phyloP scores from a whole-genome alignment of 1,140 invertebrate genomes.

The Anoplolepis gracilipes region DNA sequence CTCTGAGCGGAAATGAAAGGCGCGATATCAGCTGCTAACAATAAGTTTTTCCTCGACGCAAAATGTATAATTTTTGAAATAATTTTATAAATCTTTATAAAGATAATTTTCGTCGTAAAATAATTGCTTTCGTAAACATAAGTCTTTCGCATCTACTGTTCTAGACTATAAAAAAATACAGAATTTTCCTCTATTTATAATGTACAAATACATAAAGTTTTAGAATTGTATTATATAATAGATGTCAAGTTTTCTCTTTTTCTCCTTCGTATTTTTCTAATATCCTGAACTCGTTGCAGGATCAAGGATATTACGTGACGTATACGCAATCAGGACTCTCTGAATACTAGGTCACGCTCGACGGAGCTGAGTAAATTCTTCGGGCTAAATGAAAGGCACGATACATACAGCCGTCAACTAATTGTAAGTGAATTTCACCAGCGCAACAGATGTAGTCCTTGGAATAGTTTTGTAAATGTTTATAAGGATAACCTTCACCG shows the following conservation, averaged over 20 bases:
- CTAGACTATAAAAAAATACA: background rate
- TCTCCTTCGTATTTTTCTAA: background rate
- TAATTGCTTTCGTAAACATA: background rate
- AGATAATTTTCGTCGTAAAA: background rate
- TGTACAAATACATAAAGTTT: background rate
- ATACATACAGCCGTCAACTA: slow-evolving; percentile 12
- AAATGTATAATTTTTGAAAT: background rate
- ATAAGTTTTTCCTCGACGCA: background rate
- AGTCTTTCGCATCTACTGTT: background rate
- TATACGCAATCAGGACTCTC: background rate
- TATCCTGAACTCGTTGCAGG: background rate
- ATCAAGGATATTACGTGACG: slow-evolving; percentile 39
- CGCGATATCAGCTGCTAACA: background rate
- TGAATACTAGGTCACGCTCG: slow-evolving; percentile 45
- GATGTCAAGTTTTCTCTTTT: background rate
- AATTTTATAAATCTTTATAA: background rate
- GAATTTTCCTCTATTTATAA: background rate
- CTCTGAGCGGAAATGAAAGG: slow-evolving; percentile 19
- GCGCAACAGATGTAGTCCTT: slow-evolving; percentile 25
- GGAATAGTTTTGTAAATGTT: slow-evolving; percentile 21
- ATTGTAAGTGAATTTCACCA: slow-evolving; percentile 29
- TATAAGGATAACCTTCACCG: background rate
- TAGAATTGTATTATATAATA: background rate
- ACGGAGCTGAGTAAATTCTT: slow-evolving; percentile 27
- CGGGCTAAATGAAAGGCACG: slow-evolving; percentile 41